These are phyloP conservation scores for Atractosteus spatula DNA, from an alignment of 2,113 vertebrate species.

Conservation along the genomic window DNA sequence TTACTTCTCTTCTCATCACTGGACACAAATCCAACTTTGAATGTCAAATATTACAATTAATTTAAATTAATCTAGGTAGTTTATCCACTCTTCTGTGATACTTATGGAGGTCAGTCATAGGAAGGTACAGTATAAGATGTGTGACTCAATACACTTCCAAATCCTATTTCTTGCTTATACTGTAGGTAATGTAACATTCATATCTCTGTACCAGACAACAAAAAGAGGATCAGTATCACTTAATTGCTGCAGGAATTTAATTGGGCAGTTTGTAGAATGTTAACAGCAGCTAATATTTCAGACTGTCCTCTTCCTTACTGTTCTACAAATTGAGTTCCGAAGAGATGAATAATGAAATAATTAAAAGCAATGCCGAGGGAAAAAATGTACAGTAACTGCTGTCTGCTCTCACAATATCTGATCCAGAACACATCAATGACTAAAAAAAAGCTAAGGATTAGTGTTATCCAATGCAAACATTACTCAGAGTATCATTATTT, in stretches of 20 bases:
- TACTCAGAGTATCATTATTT: too few species aligned
- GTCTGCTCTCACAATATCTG: too few species aligned
- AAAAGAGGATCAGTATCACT: neutral
- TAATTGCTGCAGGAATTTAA: neutral
- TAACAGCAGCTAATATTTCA: too few species aligned
- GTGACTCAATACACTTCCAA: neutral
- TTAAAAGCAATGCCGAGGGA: too few species aligned
- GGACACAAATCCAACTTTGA: constrained; percentile 11
- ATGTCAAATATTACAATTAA: neutral
- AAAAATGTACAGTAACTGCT: too few species aligned
- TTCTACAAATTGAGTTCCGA: too few species aligned
- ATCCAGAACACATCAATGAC: too few species aligned
- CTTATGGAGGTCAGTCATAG: neutral
- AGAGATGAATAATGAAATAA: too few species aligned
- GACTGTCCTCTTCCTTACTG: too few species aligned
- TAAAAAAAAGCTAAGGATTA: too few species aligned
- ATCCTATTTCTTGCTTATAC: neutral
- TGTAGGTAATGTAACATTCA: neutral
- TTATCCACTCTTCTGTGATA: neutral
- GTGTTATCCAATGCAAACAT: too few species aligned
- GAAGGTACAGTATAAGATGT: constrained; percentile 1
- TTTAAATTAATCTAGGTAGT: neutral
- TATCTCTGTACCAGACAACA: neutral
- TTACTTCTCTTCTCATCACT: constrained; percentile 13
- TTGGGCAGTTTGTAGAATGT: too few species aligned